A percentile compares a stretch with the other conserved stretches of the same genome.
Conservation (phyloP, 2,113 vertebrate species). For the Falcunculus frontatus region DNA sequence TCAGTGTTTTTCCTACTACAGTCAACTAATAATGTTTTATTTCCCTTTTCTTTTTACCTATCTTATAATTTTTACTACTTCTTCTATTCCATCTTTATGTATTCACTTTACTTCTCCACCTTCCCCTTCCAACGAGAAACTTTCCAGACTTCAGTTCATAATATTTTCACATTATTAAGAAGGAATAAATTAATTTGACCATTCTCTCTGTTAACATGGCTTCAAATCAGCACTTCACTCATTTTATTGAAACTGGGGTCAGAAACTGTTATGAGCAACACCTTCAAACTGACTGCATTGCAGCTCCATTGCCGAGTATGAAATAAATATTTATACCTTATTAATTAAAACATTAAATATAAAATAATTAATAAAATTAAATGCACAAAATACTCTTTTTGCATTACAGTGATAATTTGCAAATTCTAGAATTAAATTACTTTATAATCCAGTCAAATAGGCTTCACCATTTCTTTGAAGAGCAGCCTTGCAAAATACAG, state of each 20-base stretch:
- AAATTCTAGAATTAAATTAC: not conserved
- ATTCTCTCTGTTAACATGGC: not conserved
- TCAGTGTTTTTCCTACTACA: not conserved
- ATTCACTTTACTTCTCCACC: not conserved
- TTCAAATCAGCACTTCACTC: not conserved
- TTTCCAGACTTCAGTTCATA: not conserved
- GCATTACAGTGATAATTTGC: not conserved
- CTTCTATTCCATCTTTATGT: not conserved
- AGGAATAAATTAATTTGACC: not conserved
- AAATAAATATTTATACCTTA: not conserved
- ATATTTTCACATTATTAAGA: not conserved
- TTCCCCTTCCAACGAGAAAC: not conserved
- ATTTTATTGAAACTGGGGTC: not conserved
- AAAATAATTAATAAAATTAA: not conserved
- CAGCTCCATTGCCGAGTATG: not conserved
- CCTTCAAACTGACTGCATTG: not conserved
- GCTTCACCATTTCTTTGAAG: not conserved
- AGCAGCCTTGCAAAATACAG: not conserved
- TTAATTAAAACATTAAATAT: not conserved
- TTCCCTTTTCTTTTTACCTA: not conserved
- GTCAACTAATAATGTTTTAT: not conserved
- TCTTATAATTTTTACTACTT: not conserved
- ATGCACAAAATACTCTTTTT: not conserved
- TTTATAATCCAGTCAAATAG: not conserved
- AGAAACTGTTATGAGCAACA: not conserved